Base-by-base conservation (phyloP, 2,888 invertebrate species). In the Labia minor region DNA sequence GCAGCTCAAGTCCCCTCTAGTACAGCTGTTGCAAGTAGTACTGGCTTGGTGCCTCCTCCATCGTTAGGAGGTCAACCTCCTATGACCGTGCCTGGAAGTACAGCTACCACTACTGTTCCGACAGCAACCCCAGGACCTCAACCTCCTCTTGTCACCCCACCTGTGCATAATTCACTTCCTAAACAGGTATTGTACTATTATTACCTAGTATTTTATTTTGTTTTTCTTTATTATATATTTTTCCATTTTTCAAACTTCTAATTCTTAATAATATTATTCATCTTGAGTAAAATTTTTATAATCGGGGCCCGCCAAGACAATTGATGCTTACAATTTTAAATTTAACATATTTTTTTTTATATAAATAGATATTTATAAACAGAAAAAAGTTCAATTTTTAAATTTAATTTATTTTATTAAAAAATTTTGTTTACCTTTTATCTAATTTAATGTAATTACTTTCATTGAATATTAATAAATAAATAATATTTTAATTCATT, bases 51-150 rank as follows among this genome's bases (percentile, higher is more conserved):
- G n/a, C 49, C 49, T 14, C 49, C 49, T n/a, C 49, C 49, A 49
- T 10, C 78, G 8, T 74, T 82, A 61, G 81, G 81, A 67, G 81
- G 81, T 14, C 81, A 80, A 70, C 78, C 82, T 19, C 81, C 83
- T 1, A 75, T 78, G 26, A 79, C 85, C 63, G 83, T 87, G 71
- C 86, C 86, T 65, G 86, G 86, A 70, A 86, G 86, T 74, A 87
- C 87, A 71, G 86, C 87, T 69, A 86, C 87, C 66, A 86, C 86
- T 70, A 86, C 86, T 68, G 85, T 86, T 70, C 83, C 82, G 65
- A 81, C 83, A 21, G 76, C 78, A 63, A 73, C 74, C 26, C 68
- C 74, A n/a, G 71, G 72, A 65, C 73, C 74, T 67, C 70, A 72
- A 63, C 72, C 79, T 69, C 81, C 81, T 71, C 80, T 81, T 64